Evolutionary conservation across 2,888 invertebrate genomes (phyloP), one percentile per base, ranked within the genome.

Genomic region (Monochamus alternatus): DNA sequence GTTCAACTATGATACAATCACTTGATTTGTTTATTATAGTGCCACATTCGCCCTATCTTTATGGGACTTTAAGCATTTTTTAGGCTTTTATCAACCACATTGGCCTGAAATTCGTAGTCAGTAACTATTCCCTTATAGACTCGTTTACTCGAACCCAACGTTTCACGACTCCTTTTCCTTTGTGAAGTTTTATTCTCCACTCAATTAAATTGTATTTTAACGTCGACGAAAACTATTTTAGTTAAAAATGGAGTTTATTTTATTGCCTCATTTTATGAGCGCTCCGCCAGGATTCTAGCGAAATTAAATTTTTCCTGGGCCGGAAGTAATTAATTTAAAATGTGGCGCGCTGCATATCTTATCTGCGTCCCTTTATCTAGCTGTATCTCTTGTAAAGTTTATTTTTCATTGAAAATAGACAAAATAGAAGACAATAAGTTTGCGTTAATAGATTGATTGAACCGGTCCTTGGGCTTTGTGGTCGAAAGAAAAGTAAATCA

Each of bases 191-290:
- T 66, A 52, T 66, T 66, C 66, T 66, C 12, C 52, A 66, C 66
- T 66, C 66, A 66, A 66, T 66, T 66, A 66, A 66, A 66, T 66
- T 66, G 66, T 66, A 66, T 65, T 68, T 67, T 64, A 73, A 73
- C 66, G 64, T 68, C 76, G 67, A 71, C 71, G 71, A 74, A 74
- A 75, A 58, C 67, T 59, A 64, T 72, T 72, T 63, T 73, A 73
- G 55, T 55, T 73, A 73, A 63, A 73, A 73, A 64, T 65, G 72
- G 64, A 58, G 65, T 73, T 68, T 68, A 59, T 68, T 68, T 68
- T 68, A 68, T 68, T 51, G 51, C 68, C 32, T 3, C 5, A 12
- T 59, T 68, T 68, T 68, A 68, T 68, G 59, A 58, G 30, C 31
- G 22, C 51, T 31, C 52, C 51, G 66, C 66, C n/a, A 9, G 51